Base-by-base conservation (phyloP, 2,888 invertebrate genomes). In the Apamea epomidion region DNA sequence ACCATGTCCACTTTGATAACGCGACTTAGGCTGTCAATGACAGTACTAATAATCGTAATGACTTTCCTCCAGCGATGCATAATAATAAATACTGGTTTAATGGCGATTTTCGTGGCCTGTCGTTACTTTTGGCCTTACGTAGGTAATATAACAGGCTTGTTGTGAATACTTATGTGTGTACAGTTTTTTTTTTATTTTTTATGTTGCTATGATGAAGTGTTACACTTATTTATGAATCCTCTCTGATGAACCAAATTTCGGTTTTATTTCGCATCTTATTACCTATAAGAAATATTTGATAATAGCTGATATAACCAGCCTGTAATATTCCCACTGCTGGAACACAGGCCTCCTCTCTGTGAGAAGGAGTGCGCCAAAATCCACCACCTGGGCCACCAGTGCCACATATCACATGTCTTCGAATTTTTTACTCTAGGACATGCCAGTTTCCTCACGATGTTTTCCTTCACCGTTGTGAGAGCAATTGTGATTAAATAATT, bases 21-120 rank as follows among this genome's bases (percentile, higher is more conserved):
- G 32, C 10, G 3, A 74, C 16, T 70, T n/a, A 62, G 10, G 18
- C 42, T 21, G 72, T 77, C 79, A 85, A 78, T 79, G 69, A 68
- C 75, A 62, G 10, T 25, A 45, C 16, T 51, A 42, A 85, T 64
- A 71, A 12, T 51, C 32, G 14, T 62, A 7, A 42, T 67, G 45
- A 74, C 54, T 87, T 83, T 86, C 89, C 89, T 89, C 76, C 65
- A 77, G 25, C 29, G 18, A 21, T 42, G 29, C 42, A 42, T 82
- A 81, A 87, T 88, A 78, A 48, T 82, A 84, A 88, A 74, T 64
- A 69, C 65, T 64, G 54, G 12, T 67, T 75, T 73, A 75, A 79
- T 76, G 58, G 25, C 16, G 2, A 32, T 78, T 85, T 87, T 75
- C 48, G 80, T 73, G 84, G 45, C 68, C 29, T 32, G 45, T 10